Conservation (phyloP, 2,888 invertebrate genomes). For the Acanthococcus lagerstroemiae region DNA sequence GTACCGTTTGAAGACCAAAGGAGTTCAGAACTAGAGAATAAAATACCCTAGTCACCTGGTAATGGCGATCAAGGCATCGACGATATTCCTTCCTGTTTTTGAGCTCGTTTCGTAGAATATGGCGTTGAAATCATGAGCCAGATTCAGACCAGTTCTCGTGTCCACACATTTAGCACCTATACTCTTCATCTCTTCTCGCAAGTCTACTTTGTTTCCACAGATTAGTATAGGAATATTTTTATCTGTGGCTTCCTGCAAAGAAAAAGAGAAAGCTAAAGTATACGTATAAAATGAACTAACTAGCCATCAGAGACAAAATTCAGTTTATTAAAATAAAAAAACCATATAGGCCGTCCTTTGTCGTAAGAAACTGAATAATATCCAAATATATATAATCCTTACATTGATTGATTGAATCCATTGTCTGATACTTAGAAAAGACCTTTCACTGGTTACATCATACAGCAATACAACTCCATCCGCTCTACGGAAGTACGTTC, state of each 20-base stretch:
- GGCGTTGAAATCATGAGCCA: slow-evolving; percentile 43
- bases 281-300: background rate
- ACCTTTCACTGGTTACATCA: slow-evolving; percentile 50
- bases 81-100: slow-evolving; percentile 42
- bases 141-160: slow-evolving; percentile 43
- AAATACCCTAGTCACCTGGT: slow-evolving; percentile 40
- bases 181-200: slow-evolving; percentile 42
- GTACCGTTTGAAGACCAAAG: too few relatives aligned
- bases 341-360: too few relatives aligned
- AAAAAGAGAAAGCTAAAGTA: background rate
- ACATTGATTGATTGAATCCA: slow-evolving; percentile 52
- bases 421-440: slow-evolving; percentile 49
- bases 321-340: background rate
- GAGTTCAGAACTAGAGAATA: too few relatives aligned
- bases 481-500: slow-evolving; percentile 52
- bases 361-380: background rate
- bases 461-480: slow-evolving; percentile 52
- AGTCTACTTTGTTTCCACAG: slow-evolving; percentile 51
- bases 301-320: background rate
- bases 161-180: slow-evolving; percentile 40
- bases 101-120: slow-evolving; percentile 43
- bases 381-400: slow-evolving; percentile 27
- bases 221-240: slow-evolving; percentile 49
- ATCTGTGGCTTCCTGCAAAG: slow-evolving; percentile 45
- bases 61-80: slow-evolving; percentile 41